phyloP scores from a whole-genome alignment of 2,797 vertebrate species.

The Chrosomus eos region DNA sequence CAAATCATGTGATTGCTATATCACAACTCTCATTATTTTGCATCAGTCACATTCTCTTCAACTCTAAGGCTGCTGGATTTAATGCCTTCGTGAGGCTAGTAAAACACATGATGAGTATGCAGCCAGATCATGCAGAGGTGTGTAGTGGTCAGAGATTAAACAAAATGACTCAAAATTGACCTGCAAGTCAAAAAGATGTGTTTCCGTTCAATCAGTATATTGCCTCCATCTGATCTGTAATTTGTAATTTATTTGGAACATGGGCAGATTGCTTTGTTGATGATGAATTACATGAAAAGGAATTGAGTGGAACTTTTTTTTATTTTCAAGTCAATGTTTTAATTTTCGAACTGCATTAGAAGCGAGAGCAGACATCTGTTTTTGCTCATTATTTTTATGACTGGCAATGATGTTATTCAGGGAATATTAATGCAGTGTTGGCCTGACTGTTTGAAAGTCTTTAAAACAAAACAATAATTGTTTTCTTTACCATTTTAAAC shows the following conservation, averaged over 20 bases:
- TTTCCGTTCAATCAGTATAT: conserved; percentile 8
- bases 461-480: neutral
- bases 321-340: neutral
- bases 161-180: conserved; percentile 22
- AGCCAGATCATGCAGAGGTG: neutral
- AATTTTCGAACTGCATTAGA: conserved; percentile 1
- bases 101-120: neutral
- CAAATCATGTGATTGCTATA: conserved; percentile 48
- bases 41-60: conserved; percentile 66
- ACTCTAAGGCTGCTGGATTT: conserved; percentile 57
- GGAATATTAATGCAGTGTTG: neutral
- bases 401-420: neutral
- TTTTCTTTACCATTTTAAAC: neutral
- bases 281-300: conserved; percentile 12
- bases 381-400: neutral
- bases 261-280: neutral
- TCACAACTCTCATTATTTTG: conserved; percentile 59
- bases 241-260: neutral
- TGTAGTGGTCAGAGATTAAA: conserved; percentile 18
- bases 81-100: conserved; percentile 57
- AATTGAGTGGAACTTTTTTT: neutral
- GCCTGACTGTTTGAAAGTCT: neutral
- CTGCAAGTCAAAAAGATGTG: conserved; percentile 24
- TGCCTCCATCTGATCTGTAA: conserved; percentile 18
- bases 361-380: neutral